phyloP scores from a whole-genome alignment of 2,888 invertebrate genomes.

The Hydraecia micacea region DNA sequence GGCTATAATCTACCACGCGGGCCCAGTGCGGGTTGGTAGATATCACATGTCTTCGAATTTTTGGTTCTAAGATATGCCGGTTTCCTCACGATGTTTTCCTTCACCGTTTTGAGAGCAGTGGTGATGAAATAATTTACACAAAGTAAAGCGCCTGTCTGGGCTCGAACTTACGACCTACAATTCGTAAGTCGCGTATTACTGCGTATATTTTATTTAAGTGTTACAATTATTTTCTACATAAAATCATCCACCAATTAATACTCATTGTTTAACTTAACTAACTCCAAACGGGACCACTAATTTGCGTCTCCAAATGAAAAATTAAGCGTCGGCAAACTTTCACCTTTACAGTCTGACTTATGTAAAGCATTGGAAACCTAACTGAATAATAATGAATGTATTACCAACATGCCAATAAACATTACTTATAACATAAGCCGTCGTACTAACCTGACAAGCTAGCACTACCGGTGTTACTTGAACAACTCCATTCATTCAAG shows the following conservation, averaged over 20 bases:
- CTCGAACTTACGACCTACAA: too few relatives aligned
- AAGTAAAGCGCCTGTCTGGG: too few relatives aligned
- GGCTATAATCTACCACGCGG: too few relatives aligned
- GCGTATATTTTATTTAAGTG: too few relatives aligned
- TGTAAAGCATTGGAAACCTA: neutral
- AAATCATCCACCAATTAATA: neutral
- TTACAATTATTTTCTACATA: neutral
- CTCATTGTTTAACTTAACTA: too few relatives aligned
- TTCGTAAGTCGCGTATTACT: too few relatives aligned
- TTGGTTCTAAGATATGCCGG: too few relatives aligned
- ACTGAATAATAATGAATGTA: constrained; percentile 27
- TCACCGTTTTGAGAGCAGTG: too few relatives aligned
- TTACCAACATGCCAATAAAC: constrained; percentile 42
- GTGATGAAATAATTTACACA: too few relatives aligned
- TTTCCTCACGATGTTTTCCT: too few relatives aligned
- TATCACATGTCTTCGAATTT: too few relatives aligned
- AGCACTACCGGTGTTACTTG: constrained; percentile 53
- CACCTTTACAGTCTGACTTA: neutral
- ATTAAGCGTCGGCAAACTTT: neutral
- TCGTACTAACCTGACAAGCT: constrained; percentile 22
- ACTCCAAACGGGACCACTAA: neutral
- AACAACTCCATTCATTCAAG: constrained; percentile 44
- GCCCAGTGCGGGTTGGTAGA: too few relatives aligned
- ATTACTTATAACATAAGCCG: constrained; percentile 34
- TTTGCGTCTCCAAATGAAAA: neutral